Evolutionary conservation across 1,140 invertebrate species (phyloP), one percentile per base, ranked within the genome.

Genomic region (Samia ricini): DNA sequence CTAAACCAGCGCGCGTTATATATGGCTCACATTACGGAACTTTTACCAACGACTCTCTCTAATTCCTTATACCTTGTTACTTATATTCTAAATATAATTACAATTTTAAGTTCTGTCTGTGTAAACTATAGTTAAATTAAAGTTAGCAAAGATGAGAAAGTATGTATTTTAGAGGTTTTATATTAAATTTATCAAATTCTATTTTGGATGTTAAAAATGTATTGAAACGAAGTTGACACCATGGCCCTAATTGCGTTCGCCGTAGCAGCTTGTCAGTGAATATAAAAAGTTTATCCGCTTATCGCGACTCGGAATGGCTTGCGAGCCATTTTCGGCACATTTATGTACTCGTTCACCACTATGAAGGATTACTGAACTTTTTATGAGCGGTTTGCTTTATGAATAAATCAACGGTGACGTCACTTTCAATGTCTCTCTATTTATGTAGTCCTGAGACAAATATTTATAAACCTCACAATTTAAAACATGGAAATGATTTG

Each of bases 241-340:
- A 29, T 29, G 26, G 26, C 4, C 26, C 26, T 10, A 29, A 29
- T 29, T 29, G 4, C 26, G 26, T 29, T 29, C 26, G 6, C 26
- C 4, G 26, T 29, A 29, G 6, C 26, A 29, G 26, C 10, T 29
- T 29, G 26, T 21, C 10, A 55, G 10, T 21, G 20, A 48, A 48
- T 21, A 36, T 15, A 29, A n/a, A n/a, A 29, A 60, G 29, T 63
- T 68, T 76, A 74, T 75, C 70, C 60, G 74, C 68, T 76, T 69
- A 74, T 74, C 74, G 65, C 42, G 49, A 59, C 63, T 62, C 60
- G 60, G 62, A 71, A 68, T 66, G 64, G 54, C 49, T 33, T 62
- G 29, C 57, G 58, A 26, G 51, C 74, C 74, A 65, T 74, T 74
- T 78, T 74, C 15, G 71, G 63, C 57, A 20, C 51, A 61, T 58